These are phyloP conservation scores for Cromileptes altivelis DNA, from an alignment of 2,113 vertebrate species.

Conservation along the genomic window DNA sequence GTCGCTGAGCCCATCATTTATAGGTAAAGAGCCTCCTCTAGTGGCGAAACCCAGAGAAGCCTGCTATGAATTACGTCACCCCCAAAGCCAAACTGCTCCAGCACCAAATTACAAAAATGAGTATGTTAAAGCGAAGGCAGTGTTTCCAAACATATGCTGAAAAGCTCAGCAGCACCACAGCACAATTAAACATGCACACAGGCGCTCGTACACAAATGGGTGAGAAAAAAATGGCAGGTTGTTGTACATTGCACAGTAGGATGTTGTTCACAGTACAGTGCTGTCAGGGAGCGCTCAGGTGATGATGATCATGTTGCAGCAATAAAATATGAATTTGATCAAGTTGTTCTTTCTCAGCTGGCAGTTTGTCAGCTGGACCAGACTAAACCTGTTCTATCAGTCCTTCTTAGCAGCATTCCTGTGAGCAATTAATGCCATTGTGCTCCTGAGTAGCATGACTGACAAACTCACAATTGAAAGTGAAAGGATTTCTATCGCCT, in stretches of 20 bases:
- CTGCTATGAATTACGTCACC: conserved; percentile 68
- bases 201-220: neutral
- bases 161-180: neutral
- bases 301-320: conserved; percentile 5
- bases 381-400: conserved; percentile 1
- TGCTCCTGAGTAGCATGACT: neutral
- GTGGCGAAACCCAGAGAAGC: conserved; percentile 40
- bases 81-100: conserved; percentile 20
- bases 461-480: neutral
- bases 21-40: conserved; percentile 65
- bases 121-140: neutral
- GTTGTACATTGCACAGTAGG: neutral
- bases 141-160: neutral
- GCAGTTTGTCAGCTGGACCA: neutral
- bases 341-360: neutral
- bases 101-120: conserved; percentile 16
- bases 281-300: conserved; percentile 1
- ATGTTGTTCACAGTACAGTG: neutral
- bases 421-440: neutral
- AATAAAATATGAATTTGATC: conserved; percentile 6
- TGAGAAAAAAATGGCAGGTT: neutral
- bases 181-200: neutral
- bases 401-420: conserved; percentile 6
- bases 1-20: conserved; percentile 23
- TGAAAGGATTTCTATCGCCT: neutral